A percentile compares a stretch with the other conserved stretches of the same genome.
These are phyloP conservation scores for Paedocypris sp. DNA, from an alignment of 2,113 vertebrate genomes.

Conservation along the genomic window DNA sequence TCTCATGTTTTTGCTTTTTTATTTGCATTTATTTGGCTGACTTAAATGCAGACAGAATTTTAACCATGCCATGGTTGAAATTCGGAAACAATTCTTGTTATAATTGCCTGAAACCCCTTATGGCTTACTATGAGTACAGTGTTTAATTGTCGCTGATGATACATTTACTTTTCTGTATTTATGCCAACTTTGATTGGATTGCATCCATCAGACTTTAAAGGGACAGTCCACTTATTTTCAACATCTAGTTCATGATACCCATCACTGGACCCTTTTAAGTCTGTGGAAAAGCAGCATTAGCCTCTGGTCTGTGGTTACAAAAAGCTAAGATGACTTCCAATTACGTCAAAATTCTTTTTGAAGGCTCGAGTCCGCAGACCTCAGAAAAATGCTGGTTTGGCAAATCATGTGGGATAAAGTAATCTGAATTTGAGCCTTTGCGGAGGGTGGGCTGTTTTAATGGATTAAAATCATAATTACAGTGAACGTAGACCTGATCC, in stretches of 20 bases:
- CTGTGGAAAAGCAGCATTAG: conserved; percentile 5
- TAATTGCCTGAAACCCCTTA: conserved; percentile 46
- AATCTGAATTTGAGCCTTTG: too few species aligned
- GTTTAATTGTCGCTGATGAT: conserved; percentile 4
- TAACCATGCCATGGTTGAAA: conserved; percentile 60
- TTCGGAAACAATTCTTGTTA: conserved; percentile 57
- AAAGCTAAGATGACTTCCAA: neutral
- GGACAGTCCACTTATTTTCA: neutral
- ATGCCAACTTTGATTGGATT: neutral
- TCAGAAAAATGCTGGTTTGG: conserved; percentile 14
- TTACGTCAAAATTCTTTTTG: neutral
- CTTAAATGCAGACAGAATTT: conserved; percentile 66
- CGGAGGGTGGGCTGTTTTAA: neutral
- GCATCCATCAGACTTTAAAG: conserved; percentile 4
- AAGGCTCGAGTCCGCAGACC: neutral
- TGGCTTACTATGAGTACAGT: conserved; percentile 37
- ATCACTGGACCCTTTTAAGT: neutral
- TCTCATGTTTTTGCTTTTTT: conserved; percentile 58
- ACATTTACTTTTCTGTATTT: neutral
- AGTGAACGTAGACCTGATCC: neutral
- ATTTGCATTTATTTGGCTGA: conserved; percentile 54
- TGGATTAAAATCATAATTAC: neutral
- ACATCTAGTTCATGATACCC: conserved; percentile 4
- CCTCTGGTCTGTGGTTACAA: conserved; percentile 1
- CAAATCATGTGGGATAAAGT: too few species aligned